Conservation (phyloP, 2,113 vertebrate genomes). For the Protomyctophum bolini region DNA sequence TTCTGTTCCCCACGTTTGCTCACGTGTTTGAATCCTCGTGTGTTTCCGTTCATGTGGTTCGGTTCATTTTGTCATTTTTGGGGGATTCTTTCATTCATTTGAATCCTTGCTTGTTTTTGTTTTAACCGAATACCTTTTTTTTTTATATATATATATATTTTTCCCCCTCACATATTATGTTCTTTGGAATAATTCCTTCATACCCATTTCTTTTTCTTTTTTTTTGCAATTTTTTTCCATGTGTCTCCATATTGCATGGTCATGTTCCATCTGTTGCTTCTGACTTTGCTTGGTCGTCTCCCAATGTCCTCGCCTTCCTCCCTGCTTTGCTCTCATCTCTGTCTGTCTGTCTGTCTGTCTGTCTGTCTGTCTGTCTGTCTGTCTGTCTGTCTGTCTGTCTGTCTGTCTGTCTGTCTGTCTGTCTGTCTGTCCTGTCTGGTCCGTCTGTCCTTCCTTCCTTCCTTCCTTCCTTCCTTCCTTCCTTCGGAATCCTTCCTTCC, state of each 20-base stretch:
- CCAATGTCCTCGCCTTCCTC: background rate
- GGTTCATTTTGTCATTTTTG: slow-evolving; percentile 58
- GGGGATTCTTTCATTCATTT: slow-evolving; percentile 55
- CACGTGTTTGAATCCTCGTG: slow-evolving; percentile 42
- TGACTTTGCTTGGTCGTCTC: slow-evolving; percentile 19
- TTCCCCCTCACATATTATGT: slow-evolving; percentile 19
- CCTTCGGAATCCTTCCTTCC: background rate
- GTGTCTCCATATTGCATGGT: slow-evolving; percentile 12
- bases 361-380: background rate
- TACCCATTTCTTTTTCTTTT: slow-evolving; percentile 28
- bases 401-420: background rate
- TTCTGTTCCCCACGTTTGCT: background rate
- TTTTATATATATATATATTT: slow-evolving; percentile 1
- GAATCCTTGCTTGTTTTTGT: slow-evolving; percentile 11
- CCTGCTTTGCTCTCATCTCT: background rate
- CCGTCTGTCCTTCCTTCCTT: background rate
- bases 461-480: background rate
- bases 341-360: background rate
- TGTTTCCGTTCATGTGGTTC: slow-evolving; percentile 66
- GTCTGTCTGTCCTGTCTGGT: background rate
- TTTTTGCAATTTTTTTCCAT: slow-evolving; percentile 29
- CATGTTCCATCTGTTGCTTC: slow-evolving; percentile 44
- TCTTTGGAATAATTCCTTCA: background rate
- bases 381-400: background rate
- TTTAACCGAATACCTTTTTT: slow-evolving; percentile 14